Evolutionary conservation across 35 echinoderm and acorn worm genomes (phyloP).

Genomic region (Lytechinus variegatus): DNA sequence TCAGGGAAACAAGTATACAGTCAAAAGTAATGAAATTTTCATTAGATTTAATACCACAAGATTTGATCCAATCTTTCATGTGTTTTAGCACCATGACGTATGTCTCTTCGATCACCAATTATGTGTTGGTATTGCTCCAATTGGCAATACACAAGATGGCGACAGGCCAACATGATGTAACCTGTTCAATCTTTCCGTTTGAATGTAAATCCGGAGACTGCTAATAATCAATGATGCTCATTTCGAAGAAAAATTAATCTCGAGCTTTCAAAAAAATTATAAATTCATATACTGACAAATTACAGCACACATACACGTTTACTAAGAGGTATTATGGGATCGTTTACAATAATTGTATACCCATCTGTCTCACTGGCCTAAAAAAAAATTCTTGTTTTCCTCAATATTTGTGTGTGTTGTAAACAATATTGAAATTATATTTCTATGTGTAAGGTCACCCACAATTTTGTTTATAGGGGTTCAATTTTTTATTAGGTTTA

Average conservation of each 20-base stretch:
- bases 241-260: not conserved
- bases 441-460: not conserved
- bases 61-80: not conserved
- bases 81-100: not conserved
- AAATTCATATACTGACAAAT: too few species aligned
- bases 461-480: not conserved
- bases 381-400: too few species aligned
- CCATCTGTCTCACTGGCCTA: too few species aligned
- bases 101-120: not conserved
- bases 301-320: too few species aligned
- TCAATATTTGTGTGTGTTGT: too few species aligned
- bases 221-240: not conserved
- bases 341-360: too few species aligned
- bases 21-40: not conserved
- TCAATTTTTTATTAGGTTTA: too few species aligned
- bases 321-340: too few species aligned
- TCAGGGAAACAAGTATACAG: not conserved
- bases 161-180: not conserved
- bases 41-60: not conserved
- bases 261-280: not conserved
- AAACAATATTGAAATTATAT: too few species aligned
- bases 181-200: not conserved
- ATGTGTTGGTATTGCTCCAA: conserved; percentile 2
- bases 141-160: conserved; percentile 1
- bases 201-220: not conserved